These are phyloP conservation scores for Ariopsis seemanni DNA, from an alignment of 2,113 vertebrate species.

Conservation along the genomic window DNA sequence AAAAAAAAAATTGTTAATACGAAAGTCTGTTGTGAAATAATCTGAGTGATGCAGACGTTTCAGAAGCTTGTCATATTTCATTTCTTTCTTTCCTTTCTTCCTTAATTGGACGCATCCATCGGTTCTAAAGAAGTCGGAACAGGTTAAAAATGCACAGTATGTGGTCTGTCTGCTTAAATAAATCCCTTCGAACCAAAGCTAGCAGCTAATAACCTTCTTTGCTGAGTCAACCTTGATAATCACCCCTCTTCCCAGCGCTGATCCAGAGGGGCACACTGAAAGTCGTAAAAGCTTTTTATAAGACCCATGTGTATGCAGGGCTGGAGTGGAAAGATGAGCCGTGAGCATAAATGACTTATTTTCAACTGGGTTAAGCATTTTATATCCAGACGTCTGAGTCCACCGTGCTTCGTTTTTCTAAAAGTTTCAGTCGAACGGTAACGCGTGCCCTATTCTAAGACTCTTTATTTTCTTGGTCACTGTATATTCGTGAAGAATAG, in stretches of 20 bases:
- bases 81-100: background rate
- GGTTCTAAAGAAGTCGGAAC: background rate
- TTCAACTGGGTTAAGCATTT: background rate
- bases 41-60: background rate
- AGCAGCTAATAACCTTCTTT: slow-evolving; percentile 34
- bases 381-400: background rate
- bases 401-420: background rate
- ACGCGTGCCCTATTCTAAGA: background rate
- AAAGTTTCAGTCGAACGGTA: background rate
- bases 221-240: slow-evolving; percentile 56
- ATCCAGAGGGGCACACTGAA: slow-evolving; percentile 9
- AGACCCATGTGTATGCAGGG: background rate
- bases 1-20: background rate
- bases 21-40: background rate
- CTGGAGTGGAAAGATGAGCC: background rate
- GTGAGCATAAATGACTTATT: background rate
- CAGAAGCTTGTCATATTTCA: background rate
- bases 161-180: slow-evolving; percentile 21
- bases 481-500: background rate
- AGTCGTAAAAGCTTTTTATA: slow-evolving; percentile 55
- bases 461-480: background rate
- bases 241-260: slow-evolving; percentile 27
- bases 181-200: slow-evolving; percentile 40
- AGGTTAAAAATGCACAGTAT: slow-evolving; percentile 20
- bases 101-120: background rate